Evolutionary conservation across 2,797 vertebrate species (phyloP), one percentile per base, ranked within the genome.

Genomic region (Mycteria americana): DNA sequence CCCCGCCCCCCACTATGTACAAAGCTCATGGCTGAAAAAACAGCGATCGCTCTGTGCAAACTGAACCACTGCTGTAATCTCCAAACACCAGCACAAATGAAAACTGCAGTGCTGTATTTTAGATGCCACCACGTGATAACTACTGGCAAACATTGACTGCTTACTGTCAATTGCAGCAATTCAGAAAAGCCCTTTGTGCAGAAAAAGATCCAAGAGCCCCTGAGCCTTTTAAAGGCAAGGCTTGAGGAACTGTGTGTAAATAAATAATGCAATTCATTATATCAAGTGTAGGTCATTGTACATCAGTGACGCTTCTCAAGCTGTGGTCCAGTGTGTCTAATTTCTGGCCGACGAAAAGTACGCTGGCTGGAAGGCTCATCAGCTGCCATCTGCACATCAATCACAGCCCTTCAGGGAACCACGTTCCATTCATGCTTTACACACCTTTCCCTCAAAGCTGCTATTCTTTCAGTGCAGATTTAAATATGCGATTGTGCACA

Each of bases 191-290:
- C 88, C 80, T 89, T 76, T 93, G 64, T 83, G 86, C 54, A 86
- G 41, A 76, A 74, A 80, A 45, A 16, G 56, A 94, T 69, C 74
- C 90, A 41, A 67, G 50, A 93, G 68, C 50, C 86, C 68, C 70
- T 4, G 31, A 87, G 79, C n/a, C 70, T 86, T 88, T 78, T 10
- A 37, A 64, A 91, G 69, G n/a, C 2, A 10, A 86, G 79, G 24
- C 54, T 93, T 62, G 62, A 95, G 77, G 79, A 96, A 30, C 56
- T 21, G 35, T 1, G 39, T 73, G 70, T 88, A 88, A 97, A 97
- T 97, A 96, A 97, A 93, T 96, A 97, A 97, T 89, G 85, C 39
- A 85, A 72, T 70, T 93, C 81, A 93, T 94, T 94, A 77, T 11
- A 70, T 92, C 89, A 91, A 75, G 95, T 96, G 80, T 95, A 88